Percentiles rank a stretch among this genome's conserved stretches.
Evolutionary conservation across 2,113 vertebrate genomes (phyloP).

Genomic region (Jaculus jaculus): DNA sequence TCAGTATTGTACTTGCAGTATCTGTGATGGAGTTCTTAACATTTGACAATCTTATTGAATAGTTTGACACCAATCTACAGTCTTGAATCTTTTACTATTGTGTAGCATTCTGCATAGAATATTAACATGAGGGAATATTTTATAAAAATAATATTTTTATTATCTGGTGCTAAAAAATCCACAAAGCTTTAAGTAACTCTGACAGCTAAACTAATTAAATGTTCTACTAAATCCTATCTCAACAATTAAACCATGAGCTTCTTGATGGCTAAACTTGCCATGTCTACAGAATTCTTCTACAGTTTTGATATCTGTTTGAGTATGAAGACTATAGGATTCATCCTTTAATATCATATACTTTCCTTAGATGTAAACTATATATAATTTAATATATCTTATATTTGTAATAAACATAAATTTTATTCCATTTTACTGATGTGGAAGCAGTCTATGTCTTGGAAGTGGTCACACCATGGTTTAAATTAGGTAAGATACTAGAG

Average conservation of each 20-base stretch:
- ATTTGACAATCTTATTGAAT: neutral
- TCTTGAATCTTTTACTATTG: neutral
- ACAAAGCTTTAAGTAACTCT: neutral
- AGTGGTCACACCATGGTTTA: neutral
- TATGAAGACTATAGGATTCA: neutral
- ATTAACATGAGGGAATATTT: neutral
- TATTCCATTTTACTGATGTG: neutral
- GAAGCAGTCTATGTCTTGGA: neutral
- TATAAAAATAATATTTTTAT: too few relatives aligned
- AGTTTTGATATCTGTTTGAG: neutral
- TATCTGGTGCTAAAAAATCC: neutral
- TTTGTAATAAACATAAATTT: neutral
- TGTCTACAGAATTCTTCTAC: neutral
- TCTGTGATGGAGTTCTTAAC: too few relatives aligned
- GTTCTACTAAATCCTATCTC: neutral
- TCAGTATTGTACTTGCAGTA: too few relatives aligned
- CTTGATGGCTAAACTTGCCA: neutral
- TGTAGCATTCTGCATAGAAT: neutral
- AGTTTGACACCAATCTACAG: neutral
- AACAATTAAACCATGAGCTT: neutral
- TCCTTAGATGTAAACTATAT: neutral
- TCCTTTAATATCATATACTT: neutral
- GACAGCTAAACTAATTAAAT: neutral
- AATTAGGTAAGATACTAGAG: neutral
- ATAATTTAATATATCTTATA: neutral